These are phyloP conservation scores for Alcis repandata DNA, from an alignment of 2,888 invertebrate species.

Conservation along the genomic window DNA sequence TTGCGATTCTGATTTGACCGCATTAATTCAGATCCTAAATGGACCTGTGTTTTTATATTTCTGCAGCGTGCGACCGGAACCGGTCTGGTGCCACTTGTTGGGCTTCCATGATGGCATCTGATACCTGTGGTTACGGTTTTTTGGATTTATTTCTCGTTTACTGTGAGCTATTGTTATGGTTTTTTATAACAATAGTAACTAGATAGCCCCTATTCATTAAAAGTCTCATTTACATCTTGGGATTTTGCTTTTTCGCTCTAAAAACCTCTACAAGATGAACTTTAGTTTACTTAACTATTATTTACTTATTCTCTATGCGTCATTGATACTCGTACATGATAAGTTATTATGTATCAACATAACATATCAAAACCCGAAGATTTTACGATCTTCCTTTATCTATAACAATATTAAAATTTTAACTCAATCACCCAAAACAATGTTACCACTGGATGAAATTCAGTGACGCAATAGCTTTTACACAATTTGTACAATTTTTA, in stretches of 20 bases:
- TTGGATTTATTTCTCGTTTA: slow-evolving; percentile 57
- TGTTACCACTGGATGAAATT: not conserved
- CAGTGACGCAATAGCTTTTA: not conserved
- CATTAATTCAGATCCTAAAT: not conserved
- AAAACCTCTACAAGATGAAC: too few relatives aligned
- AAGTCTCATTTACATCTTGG: not conserved
- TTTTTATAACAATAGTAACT: slow-evolving; percentile 17
- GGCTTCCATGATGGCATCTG: slow-evolving; percentile 66
- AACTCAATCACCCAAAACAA: too few relatives aligned
- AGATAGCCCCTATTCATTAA: not conserved
- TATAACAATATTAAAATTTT: too few relatives aligned
- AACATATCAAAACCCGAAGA: too few relatives aligned
- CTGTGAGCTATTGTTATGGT: slow-evolving; percentile 33
- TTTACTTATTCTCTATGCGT: too few relatives aligned
- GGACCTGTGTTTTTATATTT: slow-evolving; percentile 40
- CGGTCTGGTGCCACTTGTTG: slow-evolving; percentile 53
- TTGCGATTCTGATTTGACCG: too few relatives aligned
- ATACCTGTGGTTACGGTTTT: slow-evolving; percentile 63
- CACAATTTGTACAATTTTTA: too few relatives aligned
- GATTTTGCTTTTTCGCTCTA: not conserved
- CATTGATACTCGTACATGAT: too few relatives aligned
- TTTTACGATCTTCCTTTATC: too few relatives aligned
- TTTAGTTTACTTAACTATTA: too few relatives aligned
- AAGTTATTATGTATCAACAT: too few relatives aligned
- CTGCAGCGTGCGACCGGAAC: slow-evolving; percentile 76